A percentile compares a stretch with the other conserved stretches of the same genome.
These are phyloP conservation scores for Syngnathus floridae DNA, from an alignment of 2,113 vertebrate species.

Conservation along the genomic window DNA sequence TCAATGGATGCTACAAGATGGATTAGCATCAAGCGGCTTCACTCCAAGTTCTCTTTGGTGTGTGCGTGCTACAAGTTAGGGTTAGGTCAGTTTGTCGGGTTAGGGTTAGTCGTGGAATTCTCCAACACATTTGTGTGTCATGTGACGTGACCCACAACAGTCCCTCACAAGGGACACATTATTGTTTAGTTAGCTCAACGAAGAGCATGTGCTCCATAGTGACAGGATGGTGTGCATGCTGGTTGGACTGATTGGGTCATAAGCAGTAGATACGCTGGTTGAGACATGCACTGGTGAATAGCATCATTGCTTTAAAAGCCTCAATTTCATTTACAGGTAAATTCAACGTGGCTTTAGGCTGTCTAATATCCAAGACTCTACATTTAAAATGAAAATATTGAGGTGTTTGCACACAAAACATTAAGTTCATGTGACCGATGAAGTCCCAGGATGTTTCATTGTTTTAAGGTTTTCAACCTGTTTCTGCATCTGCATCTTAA, in stretches of 20 bases:
- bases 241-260: neutral
- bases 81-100: too few relatives aligned
- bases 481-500: too few relatives aligned
- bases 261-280: too few relatives aligned
- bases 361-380: too few relatives aligned
- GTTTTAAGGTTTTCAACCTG: too few relatives aligned
- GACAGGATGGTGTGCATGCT: neutral
- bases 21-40: constrained; percentile 53
- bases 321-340: too few relatives aligned
- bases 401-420: too few relatives aligned
- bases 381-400: neutral
- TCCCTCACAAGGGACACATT: neutral
- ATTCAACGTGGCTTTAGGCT: too few relatives aligned
- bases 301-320: too few relatives aligned
- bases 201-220: neutral
- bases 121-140: neutral
- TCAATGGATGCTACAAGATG: constrained; percentile 36
- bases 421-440: too few relatives aligned
- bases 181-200: neutral
- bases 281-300: too few relatives aligned
- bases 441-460: too few relatives aligned
- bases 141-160: neutral
- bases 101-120: neutral
- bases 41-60: neutral
- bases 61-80: neutral